Percentiles rank a stretch among this genome's conserved stretches.
Conservation (phyloP, 1,140 invertebrate species). For the Neuroterus valhalla region DNA sequence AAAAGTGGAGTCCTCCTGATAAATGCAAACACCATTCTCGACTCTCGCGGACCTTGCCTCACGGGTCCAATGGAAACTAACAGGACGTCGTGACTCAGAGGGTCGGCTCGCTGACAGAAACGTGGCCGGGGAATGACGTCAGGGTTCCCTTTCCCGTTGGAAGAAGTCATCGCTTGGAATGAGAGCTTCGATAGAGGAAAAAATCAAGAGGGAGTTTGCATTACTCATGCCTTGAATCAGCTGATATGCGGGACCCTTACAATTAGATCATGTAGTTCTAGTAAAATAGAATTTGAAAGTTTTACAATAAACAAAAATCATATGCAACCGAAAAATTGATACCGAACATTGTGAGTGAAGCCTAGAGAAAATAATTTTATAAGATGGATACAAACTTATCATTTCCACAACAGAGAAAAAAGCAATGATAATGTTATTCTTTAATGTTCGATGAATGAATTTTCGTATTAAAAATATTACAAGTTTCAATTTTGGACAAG, state of each 20-base stretch:
- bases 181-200: conserved; percentile 53
- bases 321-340: neutral
- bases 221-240: conserved; percentile 63
- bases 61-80: too few relatives aligned
- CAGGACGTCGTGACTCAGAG: conserved; percentile 65
- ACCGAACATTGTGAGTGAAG: neutral
- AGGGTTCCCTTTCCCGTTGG: conserved; percentile 60
- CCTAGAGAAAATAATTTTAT: neutral
- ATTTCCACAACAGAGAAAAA: neutral
- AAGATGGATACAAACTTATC: neutral
- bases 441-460: too few relatives aligned
- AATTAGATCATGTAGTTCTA: conserved; percentile 29
- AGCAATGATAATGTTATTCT: neutral
- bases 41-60: too few relatives aligned
- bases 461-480: too few relatives aligned
- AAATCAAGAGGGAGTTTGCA: conserved; percentile 46
- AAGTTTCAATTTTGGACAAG: too few relatives aligned
- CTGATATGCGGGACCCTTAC: conserved; percentile 56
- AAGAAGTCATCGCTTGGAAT: conserved; percentile 70
- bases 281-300: neutral
- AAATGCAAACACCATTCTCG: too few relatives aligned
- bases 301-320: neutral
- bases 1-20: too few relatives aligned
- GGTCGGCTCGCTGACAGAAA: conserved; percentile 64
- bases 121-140: conserved; percentile 67